These are phyloP conservation scores for Papilio helenus DNA, from an alignment of 1,140 invertebrate genomes.

Conservation along the genomic window DNA sequence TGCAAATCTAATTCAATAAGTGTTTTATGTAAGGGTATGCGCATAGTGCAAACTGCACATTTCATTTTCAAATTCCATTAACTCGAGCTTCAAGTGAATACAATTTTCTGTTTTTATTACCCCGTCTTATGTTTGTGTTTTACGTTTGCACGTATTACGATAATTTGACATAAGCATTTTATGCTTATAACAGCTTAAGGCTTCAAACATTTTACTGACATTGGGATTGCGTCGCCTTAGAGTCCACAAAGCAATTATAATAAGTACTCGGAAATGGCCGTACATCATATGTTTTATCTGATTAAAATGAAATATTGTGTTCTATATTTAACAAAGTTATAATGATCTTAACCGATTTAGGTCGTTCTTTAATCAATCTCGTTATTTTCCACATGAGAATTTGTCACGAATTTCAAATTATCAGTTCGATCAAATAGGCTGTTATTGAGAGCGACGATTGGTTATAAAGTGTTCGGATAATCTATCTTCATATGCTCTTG, in stretches of 20 bases:
- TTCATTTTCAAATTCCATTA: constrained; percentile 36
- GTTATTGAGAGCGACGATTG: constrained; percentile 26
- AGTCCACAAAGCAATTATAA: constrained; percentile 23
- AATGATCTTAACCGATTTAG: constrained; percentile 1
- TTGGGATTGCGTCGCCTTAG: constrained; percentile 8
- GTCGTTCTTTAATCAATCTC: constrained; percentile 25
- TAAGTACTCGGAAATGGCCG: neutral
- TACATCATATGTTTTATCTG: constrained; percentile 22
- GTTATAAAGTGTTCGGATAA: constrained; percentile 7
- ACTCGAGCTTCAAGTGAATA: constrained; percentile 2
- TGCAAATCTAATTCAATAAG: neutral
- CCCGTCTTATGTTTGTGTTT: constrained; percentile 30
- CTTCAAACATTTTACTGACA: constrained; percentile 23
- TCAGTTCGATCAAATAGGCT: constrained; percentile 26
- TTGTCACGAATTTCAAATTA: constrained; percentile 38
- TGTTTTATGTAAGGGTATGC: neutral
- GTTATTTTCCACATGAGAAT: constrained; percentile 33
- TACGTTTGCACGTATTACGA: constrained; percentile 21
- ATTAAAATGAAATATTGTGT: constrained; percentile 20
- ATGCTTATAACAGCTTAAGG: constrained; percentile 24
- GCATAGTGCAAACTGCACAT: neutral
- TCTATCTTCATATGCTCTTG: constrained; percentile 31
- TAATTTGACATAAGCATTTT: constrained; percentile 38
- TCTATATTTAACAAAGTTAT: constrained; percentile 1
- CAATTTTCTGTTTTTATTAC: constrained; percentile 37